These are phyloP conservation scores for Forbesichthys agassizii DNA, from an alignment of 2,113 vertebrate species.

Conservation along the genomic window DNA sequence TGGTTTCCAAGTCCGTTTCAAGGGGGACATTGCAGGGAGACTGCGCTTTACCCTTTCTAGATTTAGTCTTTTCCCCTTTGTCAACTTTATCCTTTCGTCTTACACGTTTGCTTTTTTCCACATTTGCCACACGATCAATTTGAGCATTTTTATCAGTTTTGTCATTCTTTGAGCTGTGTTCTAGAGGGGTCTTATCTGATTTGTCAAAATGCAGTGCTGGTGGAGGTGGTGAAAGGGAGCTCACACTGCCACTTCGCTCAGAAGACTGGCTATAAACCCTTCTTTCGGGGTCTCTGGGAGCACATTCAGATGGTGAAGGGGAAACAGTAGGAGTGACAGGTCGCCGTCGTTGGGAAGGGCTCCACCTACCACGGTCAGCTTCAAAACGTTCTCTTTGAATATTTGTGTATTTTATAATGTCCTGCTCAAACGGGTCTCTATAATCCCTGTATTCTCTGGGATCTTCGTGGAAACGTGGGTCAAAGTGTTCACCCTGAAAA, in stretches of 20 bases:
- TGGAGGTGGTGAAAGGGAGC: slow-evolving; percentile 89
- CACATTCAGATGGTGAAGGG: slow-evolving; percentile 87
- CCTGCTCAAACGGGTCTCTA: slow-evolving; percentile 94
- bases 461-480: slow-evolving; percentile 94
- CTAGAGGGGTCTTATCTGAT: slow-evolving; percentile 83
- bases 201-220: slow-evolving; percentile 85
- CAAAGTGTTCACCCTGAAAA: slow-evolving; percentile 94
- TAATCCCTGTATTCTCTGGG: slow-evolving; percentile 94
- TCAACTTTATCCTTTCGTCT: slow-evolving; percentile 90
- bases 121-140: slow-evolving; percentile 73
- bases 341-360: slow-evolving; percentile 87
- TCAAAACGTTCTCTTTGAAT: slow-evolving; percentile 94
- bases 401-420: slow-evolving; percentile 96
- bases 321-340: slow-evolving; percentile 86
- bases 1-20: slow-evolving; percentile 85
- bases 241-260: slow-evolving; percentile 93
- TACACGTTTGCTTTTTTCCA: slow-evolving; percentile 88
- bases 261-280: slow-evolving; percentile 94
- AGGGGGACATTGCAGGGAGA: slow-evolving; percentile 85
- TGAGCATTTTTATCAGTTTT: slow-evolving; percentile 84
- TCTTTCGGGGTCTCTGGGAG: slow-evolving; percentile 89
- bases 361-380: slow-evolving; percentile 90
- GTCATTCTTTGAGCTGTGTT: slow-evolving; percentile 84
- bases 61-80: slow-evolving; percentile 84
- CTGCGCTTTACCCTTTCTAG: slow-evolving; percentile 85